Percentiles rank a stretch among this genome's conserved stretches.
Evolutionary conservation across 2,113 vertebrate genomes (phyloP).

Genomic region (Eclectus roratus): DNA sequence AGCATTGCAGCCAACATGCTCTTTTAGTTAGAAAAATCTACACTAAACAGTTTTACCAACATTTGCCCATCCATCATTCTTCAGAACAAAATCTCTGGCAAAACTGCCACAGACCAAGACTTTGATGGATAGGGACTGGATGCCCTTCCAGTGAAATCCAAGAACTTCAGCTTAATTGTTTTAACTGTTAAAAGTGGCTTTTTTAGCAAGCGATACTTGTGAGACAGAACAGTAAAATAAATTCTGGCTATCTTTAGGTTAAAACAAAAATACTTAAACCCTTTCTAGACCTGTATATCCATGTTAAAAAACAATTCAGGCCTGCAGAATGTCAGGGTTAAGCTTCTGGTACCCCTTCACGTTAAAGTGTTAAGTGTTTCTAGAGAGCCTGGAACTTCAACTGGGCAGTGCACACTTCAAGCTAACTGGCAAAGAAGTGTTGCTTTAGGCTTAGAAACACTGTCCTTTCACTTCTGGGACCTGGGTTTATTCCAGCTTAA

Average conservation of each 20-base stretch:
- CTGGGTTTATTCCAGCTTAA: constrained; percentile 60
- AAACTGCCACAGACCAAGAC: not conserved
- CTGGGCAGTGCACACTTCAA: constrained; percentile 19
- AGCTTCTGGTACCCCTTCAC: not conserved
- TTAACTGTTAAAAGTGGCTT: not conserved
- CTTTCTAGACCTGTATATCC: not conserved
- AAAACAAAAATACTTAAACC: not conserved
- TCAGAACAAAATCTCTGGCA: not conserved
- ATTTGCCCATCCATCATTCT: not conserved
- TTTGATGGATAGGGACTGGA: constrained; percentile 29
- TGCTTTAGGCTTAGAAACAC: constrained; percentile 53
- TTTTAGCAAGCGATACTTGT: not conserved
- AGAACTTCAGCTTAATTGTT: not conserved
- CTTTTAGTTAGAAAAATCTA: not conserved
- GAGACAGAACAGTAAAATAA: not conserved
- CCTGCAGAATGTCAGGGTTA: not conserved
- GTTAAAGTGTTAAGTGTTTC: constrained; percentile 25
- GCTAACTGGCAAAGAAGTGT: constrained; percentile 53
- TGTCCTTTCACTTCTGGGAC: constrained; percentile 35
- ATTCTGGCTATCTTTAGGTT: not conserved
- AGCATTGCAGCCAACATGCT: not conserved
- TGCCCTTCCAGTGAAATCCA: constrained; percentile 32
- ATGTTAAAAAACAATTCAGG: not conserved
- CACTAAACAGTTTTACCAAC: not conserved
- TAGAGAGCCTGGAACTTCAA: constrained; percentile 30